Evolutionary conservation across 2,113 vertebrate species (phyloP), one percentile per base, ranked within the genome.

Genomic region (Fregata magnificens): DNA sequence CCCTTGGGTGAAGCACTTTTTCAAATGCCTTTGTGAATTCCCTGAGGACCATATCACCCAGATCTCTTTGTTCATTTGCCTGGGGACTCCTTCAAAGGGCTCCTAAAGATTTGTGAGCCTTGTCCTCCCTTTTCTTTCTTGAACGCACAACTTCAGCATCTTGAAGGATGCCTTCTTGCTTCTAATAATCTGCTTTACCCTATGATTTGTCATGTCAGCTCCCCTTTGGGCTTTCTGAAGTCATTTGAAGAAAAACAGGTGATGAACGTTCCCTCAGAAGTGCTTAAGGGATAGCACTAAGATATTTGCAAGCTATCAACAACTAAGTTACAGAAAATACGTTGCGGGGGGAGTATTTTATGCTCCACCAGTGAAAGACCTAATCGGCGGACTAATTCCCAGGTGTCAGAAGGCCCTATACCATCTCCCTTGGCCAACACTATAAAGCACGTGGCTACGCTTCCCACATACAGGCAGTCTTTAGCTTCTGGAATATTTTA

Each of bases 241-340:
- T 84, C 78, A 93, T 93, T 85, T 96, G 96, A 97, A 96, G 93
- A 90, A 96, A 95, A 97, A 26, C 97, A 96, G 90, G 95, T 92
- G 91, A 96, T 94, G 88, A 94, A 55, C 94, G 47, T 93, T 95
- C 85, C 74, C 62, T 93, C 71, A 81, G 88, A 97, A 94, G 80
- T 92, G 67, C 72, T 94, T 90, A 31, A 83, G 66, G 84, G 67
- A 80, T 47, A 90, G 62, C 38, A 86, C 59, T 40, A 82, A 93
- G 63, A 95, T 96, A 90, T 95, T 95, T 93, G 87, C 91, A 80
- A 95, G 89, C 84, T 87, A 93, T 91, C 94, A 94, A 65, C 85
- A 94, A 72, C 74, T 26, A 38, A 86, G 34, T n/a, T 50, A 88
- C 26, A 95, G 70, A 94, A 94, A 94, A 90, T 76, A 72, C 49